Evolutionary conservation across 2,113 vertebrate species (phyloP).

Genomic region (Rhegmatorhina hoffmannsi): DNA sequence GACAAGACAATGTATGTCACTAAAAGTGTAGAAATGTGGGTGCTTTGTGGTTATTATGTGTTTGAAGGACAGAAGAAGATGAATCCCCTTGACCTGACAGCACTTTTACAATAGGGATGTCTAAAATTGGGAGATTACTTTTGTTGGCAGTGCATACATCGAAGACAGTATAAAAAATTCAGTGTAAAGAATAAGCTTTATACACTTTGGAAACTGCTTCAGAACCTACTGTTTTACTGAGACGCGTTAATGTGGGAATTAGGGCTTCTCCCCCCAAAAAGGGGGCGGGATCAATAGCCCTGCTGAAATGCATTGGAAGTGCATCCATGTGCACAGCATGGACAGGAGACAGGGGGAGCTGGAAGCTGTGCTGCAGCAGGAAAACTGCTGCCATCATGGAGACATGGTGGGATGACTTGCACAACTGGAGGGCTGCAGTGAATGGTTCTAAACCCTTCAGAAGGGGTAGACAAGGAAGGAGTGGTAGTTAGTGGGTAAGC

Average conservation of each 20-base stretch:
- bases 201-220: background rate
- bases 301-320: background rate
- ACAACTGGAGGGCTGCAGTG: background rate
- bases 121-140: slow-evolving; percentile 54
- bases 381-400: background rate
- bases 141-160: background rate
- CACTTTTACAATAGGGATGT: slow-evolving; percentile 26
- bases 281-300: background rate
- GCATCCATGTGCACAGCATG: background rate
- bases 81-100: slow-evolving; percentile 49
- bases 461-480: background rate
- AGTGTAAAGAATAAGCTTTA: background rate
- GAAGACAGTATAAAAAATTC: slow-evolving; percentile 23
- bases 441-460: background rate
- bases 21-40: slow-evolving; percentile 44
- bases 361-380: background rate
- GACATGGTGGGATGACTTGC: background rate
- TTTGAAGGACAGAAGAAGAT: slow-evolving; percentile 58
- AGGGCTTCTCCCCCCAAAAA: background rate
- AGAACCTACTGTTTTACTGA: slow-evolving; percentile 19
- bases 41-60: slow-evolving; percentile 61
- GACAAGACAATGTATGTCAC: slow-evolving; percentile 60
- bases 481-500: background rate
- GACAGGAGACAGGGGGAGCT: background rate
- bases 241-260: background rate